phyloP scores from a whole-genome alignment of 2,113 vertebrate species.

The Oreotrochilus melanogaster region DNA sequence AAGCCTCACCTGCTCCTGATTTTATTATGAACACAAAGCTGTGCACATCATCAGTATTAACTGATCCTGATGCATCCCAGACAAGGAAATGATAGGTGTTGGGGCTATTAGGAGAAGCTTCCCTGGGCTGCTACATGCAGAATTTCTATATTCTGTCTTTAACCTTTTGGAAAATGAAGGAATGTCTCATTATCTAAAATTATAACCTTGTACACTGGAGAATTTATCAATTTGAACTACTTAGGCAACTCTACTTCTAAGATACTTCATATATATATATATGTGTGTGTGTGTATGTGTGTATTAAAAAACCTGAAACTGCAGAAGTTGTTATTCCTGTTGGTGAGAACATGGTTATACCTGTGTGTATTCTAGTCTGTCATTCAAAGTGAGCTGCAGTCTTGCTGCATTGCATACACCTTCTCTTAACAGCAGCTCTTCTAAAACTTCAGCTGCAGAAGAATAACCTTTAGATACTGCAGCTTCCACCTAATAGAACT shows the following conservation, averaged over 20 bases:
- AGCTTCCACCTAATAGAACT: background rate
- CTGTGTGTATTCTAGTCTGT: background rate
- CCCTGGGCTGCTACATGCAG: slow-evolving; percentile 38
- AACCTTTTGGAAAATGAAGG: slow-evolving; percentile 62
- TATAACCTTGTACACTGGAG: slow-evolving; percentile 50
- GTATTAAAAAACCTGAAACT: slow-evolving; percentile 9
- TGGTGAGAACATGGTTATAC: background rate
- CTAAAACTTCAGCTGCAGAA: background rate
- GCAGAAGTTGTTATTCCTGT: background rate
- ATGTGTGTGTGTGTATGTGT: no score
- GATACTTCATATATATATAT: background rate
- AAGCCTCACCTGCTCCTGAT: slow-evolving; percentile 13
- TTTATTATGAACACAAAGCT: slow-evolving; percentile 53
- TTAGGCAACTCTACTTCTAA: background rate
- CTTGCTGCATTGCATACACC: background rate
- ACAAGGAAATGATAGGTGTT: slow-evolving; percentile 53
- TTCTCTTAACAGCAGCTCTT: background rate
- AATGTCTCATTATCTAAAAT: slow-evolving; percentile 69
- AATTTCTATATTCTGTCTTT: slow-evolving; percentile 61
- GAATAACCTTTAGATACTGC: background rate
- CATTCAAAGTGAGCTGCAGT: background rate
- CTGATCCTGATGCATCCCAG: slow-evolving; percentile 58
- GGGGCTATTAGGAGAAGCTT: slow-evolving; percentile 52
- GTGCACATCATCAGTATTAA: slow-evolving; percentile 53
- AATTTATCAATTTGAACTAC: slow-evolving; percentile 43